Conservation (phyloP, 2,888 invertebrate species). For the Andrena haemorrhoa region DNA sequence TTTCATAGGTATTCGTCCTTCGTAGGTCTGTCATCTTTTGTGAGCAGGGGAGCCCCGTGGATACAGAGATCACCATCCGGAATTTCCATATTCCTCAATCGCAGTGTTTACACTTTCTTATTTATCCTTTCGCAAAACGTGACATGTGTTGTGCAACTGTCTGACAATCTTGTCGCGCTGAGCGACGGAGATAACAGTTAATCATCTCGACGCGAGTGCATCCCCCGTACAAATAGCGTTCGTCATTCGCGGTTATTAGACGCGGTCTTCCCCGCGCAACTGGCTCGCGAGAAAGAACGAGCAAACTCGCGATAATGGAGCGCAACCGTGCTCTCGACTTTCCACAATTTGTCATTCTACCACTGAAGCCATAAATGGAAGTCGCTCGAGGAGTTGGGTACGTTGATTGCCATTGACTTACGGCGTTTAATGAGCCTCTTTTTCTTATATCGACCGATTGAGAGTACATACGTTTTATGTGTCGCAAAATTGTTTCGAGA, state of each 20-base stretch:
- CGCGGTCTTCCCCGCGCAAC: constrained; percentile 8
- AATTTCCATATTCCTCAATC: neutral
- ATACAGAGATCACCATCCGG: neutral
- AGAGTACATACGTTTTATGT: too few species aligned
- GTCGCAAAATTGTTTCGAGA: too few species aligned
- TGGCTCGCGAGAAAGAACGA: neutral
- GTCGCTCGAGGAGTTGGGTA: neutral
- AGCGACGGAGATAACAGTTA: constrained; percentile 2
- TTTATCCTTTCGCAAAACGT: neutral
- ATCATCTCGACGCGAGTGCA: constrained; percentile 15
- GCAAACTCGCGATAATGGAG: neutral
- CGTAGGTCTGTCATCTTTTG: constrained; percentile 18
- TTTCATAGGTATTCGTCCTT: constrained; percentile 36
- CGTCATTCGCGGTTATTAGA: neutral
- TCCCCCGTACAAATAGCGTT: neutral
- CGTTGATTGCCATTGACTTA: neutral
- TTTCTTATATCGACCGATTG: neutral
- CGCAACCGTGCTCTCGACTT: neutral
- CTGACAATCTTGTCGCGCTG: neutral
- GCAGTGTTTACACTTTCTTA: neutral
- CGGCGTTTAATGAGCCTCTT: neutral
- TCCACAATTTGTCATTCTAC: neutral
- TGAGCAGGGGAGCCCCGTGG: constrained; percentile 5
- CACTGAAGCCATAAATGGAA: neutral
- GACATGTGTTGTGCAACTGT: neutral